phyloP scores from a whole-genome alignment of 2,113 vertebrate species.

The Ictidomys tridecemlineatus region DNA sequence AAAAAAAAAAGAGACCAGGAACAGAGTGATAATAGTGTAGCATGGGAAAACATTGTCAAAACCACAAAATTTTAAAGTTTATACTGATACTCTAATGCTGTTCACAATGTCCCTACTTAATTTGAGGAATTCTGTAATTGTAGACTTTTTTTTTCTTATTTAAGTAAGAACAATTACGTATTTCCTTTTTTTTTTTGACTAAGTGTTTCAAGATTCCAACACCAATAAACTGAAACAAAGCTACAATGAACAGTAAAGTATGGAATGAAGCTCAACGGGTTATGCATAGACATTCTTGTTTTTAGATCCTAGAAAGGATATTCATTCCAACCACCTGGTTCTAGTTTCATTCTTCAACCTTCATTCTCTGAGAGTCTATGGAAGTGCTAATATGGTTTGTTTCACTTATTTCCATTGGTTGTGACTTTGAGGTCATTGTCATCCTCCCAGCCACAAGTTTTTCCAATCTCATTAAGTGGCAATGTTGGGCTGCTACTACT shows the following conservation, averaged over 20 bases:
- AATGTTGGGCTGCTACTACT: neutral
- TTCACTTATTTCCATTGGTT: neutral
- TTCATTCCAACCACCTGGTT: neutral
- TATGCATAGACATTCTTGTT: neutral
- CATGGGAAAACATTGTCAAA: neutral
- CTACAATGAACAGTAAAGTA: neutral
- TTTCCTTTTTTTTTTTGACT: conserved; percentile 24
- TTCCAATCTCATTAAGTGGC: neutral
- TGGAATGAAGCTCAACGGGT: neutral
- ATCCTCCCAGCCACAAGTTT: neutral
- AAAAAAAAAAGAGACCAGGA: neutral
- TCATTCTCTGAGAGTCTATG: neutral
- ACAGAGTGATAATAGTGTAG: neutral
- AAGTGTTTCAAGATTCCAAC: neutral
- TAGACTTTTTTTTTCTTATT: neutral
- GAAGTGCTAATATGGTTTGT: neutral
- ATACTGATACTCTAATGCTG: neutral
- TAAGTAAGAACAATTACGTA: neutral
- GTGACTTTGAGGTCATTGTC: neutral
- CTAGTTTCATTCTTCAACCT: neutral
- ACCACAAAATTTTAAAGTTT: neutral
- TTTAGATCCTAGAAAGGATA: neutral
- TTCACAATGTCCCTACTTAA: neutral
- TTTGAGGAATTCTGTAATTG: neutral
- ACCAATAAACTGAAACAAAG: neutral